phyloP scores from a whole-genome alignment of 2,797 vertebrate species.

The Distichodus sexfasciatus region DNA sequence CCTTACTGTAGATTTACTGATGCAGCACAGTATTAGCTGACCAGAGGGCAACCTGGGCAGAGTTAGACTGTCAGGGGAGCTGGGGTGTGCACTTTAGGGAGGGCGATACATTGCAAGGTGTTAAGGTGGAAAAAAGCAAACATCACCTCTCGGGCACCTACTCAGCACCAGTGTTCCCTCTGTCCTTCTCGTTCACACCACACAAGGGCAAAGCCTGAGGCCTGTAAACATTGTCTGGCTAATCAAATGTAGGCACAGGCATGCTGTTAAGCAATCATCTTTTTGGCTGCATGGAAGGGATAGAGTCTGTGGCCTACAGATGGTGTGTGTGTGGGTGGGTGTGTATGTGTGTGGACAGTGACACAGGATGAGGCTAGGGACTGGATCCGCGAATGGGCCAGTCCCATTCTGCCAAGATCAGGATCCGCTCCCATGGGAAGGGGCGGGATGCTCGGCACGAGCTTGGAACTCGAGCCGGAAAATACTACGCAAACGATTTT shows the following conservation, averaged over 20 bases:
- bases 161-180: constrained; percentile 43
- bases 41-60: constrained; percentile 14
- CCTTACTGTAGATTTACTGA: neutral
- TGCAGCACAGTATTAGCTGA: constrained; percentile 29
- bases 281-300: constrained; percentile 50
- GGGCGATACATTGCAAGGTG: constrained; percentile 28
- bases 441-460: constrained; percentile 27
- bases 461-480: constrained; percentile 49
- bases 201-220: constrained; percentile 50
- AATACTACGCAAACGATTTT: constrained; percentile 42
- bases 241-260: constrained; percentile 58
- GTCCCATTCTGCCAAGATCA: constrained; percentile 43
- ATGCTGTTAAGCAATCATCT: constrained; percentile 64
- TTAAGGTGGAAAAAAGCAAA: constrained; percentile 42
- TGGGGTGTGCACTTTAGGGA: constrained; percentile 25
- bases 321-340: constrained; percentile 48
- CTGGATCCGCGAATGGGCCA: constrained; percentile 31
- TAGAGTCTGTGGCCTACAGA: constrained; percentile 56
- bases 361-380: constrained; percentile 52
- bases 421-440: constrained; percentile 50
- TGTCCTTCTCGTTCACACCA: constrained; percentile 40
- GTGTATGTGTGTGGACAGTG: constrained; percentile 29
- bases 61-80: constrained; percentile 13
- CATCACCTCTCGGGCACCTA: constrained; percentile 26
- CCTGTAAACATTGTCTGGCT: constrained; percentile 51